Evolutionary conservation across 2,113 vertebrate genomes (phyloP), one percentile per base, ranked within the genome.

Genomic region (Serilophus lunatus): DNA sequence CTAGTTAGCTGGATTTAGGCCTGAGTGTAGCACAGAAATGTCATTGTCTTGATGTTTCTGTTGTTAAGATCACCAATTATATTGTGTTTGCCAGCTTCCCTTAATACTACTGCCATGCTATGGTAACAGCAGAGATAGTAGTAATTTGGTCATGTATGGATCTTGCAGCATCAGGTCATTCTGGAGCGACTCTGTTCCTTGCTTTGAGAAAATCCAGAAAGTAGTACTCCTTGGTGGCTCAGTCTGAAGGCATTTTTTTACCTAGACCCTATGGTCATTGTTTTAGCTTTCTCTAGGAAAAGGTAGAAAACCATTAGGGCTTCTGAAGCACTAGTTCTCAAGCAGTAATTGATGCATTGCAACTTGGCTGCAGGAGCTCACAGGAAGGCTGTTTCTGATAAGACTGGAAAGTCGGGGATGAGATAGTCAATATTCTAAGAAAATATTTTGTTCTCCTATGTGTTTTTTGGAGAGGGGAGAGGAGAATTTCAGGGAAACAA

Each of bases 1-100:
- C 31, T 54, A 79, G 85, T 84, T 89, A 82, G 59, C 65, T 91
- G 74, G 35, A 80, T 89, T 84, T 91, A 85, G 31, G 61, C 80
- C 91, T 71, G 64, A 83, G 44, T 23, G 18, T 38, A 92, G 63
- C 82, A 91, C 75, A 95, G 78, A 92, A 91, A 91, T 85, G 22
- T 42, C 70, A 92, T 87, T 94, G 53, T 76, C 90, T 61, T 51
- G 42, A 85, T 74, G 26, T 76, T 87, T 82, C 70, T 80, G 13
- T 65, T 90, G 57, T 92, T 54, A 82, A 87, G 50, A 70, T 91
- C 81, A n/a, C 25, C 7, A 59, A 78, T 82, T 76, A 64, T 66
- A 89, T 91, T 49, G 85, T 53, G 20, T 85, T 63, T 76, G 10
- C 23, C 54, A 87, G 10, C 70, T 87, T 78, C 63, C 42, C 35